These are phyloP conservation scores for Opisthocomus hoazin DNA, from an alignment of 2,113 vertebrate species.

Conservation along the genomic window DNA sequence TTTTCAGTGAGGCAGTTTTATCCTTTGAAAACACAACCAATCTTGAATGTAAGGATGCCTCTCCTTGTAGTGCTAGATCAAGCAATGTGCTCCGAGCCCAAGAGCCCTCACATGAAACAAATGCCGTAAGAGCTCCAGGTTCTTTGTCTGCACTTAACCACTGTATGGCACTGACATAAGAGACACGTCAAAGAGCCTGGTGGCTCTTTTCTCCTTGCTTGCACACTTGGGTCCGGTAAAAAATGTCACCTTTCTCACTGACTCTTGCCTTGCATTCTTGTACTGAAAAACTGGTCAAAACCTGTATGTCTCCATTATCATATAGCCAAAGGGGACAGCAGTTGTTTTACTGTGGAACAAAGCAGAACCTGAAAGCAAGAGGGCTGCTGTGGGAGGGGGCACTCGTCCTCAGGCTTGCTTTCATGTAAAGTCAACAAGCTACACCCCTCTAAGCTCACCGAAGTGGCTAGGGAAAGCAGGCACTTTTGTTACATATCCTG, in stretches of 20 bases:
- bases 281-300: neutral
- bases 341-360: neutral
- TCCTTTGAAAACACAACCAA: neutral
- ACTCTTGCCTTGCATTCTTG: neutral
- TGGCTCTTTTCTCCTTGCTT: neutral
- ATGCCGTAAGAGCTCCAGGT: fast-evolving
- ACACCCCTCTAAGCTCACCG: neutral
- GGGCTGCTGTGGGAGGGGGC: fast-evolving
- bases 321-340: neutral
- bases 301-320: neutral
- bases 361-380: neutral
- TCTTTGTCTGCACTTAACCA: neutral
- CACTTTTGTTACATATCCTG: neutral
- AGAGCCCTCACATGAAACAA: neutral
- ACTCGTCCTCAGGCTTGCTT: neutral
- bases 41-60: neutral
- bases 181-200: neutral
- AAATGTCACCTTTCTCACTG: neutral
- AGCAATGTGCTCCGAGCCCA: neutral
- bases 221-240: neutral
- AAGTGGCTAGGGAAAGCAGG: neutral
- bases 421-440: neutral
- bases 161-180: fast-evolving
- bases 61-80: neutral
- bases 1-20: neutral